Evolutionary conservation across 2,113 vertebrate genomes (phyloP).

Genomic region (Hipposideros armiger): DNA sequence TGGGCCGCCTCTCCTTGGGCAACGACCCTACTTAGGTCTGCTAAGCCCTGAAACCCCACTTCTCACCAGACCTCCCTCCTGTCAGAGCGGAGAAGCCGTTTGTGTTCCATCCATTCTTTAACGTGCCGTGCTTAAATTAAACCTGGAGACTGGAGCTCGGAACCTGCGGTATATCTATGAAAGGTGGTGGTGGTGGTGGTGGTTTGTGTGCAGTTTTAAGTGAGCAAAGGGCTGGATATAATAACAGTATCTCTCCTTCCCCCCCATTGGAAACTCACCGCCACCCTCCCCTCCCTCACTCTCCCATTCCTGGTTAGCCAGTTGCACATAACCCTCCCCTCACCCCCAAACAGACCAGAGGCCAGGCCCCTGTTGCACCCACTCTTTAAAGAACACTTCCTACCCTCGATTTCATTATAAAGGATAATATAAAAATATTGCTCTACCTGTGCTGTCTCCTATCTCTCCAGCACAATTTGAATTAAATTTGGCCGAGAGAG

Average conservation of each 20-base stretch:
- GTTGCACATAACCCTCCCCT: neutral
- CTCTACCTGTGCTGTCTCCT: neutral
- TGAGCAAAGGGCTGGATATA: neutral
- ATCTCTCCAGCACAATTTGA: constrained; percentile 12
- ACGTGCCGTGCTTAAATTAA: neutral
- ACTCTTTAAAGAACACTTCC: constrained; percentile 14
- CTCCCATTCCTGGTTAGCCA: neutral
- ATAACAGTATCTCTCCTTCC: too few species aligned
- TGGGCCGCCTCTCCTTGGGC: neutral
- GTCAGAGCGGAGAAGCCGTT: neutral
- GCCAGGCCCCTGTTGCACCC: neutral
- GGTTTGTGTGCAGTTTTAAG: neutral
- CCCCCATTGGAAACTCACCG: too few species aligned
- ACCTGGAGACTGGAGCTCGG: neutral
- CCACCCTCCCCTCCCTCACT: neutral
- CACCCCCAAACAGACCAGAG: neutral
- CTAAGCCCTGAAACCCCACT: neutral
- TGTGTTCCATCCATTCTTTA: neutral
- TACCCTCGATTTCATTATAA: constrained; percentile 39
- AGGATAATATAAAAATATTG: constrained; percentile 26
- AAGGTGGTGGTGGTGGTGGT: neutral
- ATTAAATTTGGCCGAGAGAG: constrained; percentile 64
- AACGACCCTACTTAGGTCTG: neutral
- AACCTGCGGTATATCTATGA: neutral
- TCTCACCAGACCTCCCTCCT: neutral